These are phyloP conservation scores for Cheilosia urbana DNA, from an alignment of 2,888 invertebrate genomes.

Conservation along the genomic window DNA sequence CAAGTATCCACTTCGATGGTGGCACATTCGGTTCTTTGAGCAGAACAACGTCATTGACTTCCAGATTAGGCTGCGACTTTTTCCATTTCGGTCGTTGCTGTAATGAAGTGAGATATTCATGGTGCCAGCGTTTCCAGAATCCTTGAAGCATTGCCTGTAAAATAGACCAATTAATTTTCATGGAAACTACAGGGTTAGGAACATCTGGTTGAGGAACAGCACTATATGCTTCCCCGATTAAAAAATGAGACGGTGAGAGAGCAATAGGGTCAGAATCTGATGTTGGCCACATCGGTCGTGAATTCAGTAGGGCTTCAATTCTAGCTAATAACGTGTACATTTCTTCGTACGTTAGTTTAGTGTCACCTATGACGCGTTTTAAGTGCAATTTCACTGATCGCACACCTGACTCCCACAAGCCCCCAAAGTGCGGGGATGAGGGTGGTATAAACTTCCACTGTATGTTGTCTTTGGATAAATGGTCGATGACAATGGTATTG, in stretches of 20 bases:
- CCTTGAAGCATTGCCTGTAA: constrained; percentile 17
- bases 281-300: constrained; percentile 31
- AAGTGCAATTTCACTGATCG: constrained; percentile 57
- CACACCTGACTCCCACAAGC: constrained; percentile 56
- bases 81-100: constrained; percentile 48
- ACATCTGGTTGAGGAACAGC: constrained; percentile 13
- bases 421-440: constrained; percentile 52
- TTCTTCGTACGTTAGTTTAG: too few species aligned
- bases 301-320: constrained; percentile 55
- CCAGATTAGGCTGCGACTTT: not conserved
- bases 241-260: constrained; percentile 18
- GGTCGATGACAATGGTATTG: constrained; percentile 39
- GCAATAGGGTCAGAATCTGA: constrained; percentile 3
- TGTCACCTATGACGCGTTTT: constrained; percentile 20
- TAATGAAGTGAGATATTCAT: constrained; percentile 34
- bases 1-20: constrained; percentile 24
- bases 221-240: constrained; percentile 4
- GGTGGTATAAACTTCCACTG: constrained; percentile 59
- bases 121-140: constrained; percentile 31
- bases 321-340: too few species aligned
- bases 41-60: constrained; percentile 9
- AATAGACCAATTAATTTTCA: constrained; percentile 7
- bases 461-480: constrained; percentile 51
- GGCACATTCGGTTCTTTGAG: constrained; percentile 27
- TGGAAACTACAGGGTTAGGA: too few species aligned